Evolutionary conservation across 1,140 invertebrate genomes (phyloP), one percentile per base, ranked within the genome.

Genomic region (Berghia stephanieae): DNA sequence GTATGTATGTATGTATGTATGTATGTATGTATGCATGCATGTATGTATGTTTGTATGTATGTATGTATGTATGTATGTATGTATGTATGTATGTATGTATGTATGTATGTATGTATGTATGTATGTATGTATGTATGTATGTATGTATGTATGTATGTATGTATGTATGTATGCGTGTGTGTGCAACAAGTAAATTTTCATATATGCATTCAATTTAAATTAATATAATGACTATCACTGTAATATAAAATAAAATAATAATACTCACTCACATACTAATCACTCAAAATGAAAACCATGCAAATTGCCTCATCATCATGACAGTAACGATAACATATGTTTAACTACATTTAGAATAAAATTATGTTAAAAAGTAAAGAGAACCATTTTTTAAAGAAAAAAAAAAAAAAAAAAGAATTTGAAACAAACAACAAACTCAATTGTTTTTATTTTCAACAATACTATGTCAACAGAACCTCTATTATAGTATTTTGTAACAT

Each of bases 1-100:
- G 16, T 72, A 34, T 72, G 36, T 72, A 24, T 70, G 44, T 72
- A 72, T 72, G 27, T 72, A 49, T 49, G 43, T 72, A 72, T 72
- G 36, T 72, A 72, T 72, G 36, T 72, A 72, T 72, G 24, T 72
- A 72, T 72, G 18, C 31, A 72, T 72, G 18, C 52, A 49, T 46
- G 18, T 49, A 49, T 72, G 43, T 8, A 71, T 71, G 43, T 71
- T 21, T 49, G 34, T 49, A 34, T 49, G 34, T 72, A 34, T 49
- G 34, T 72, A 24, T 72, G 43, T 72, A 24, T 72, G 49, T 49
- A 24, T 72, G 49, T 72, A 49, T 72, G n/a, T 49, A 34, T 72
- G 21, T 72, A 1, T 72, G 36, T 72, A 34, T 72, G 24, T 63
- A 34, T 75, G 40, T 63, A 36, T 34, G 40, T 75, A 4, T 75